phyloP scores from a whole-genome alignment of 2,113 vertebrate species.

The Pseudolaguvia tuberculata region DNA sequence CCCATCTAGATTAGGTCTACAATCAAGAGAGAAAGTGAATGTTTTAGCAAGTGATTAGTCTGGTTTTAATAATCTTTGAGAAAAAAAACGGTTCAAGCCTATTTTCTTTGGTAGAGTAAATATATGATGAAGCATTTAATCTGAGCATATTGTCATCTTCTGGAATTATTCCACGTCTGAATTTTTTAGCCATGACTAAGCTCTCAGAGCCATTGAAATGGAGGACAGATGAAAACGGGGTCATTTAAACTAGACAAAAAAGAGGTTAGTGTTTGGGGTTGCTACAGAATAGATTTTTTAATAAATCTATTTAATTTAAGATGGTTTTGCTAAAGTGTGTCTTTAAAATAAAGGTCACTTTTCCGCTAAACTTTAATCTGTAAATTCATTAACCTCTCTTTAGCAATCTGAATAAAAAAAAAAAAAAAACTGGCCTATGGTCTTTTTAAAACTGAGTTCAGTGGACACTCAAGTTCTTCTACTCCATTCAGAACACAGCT shows the following conservation, averaged over 20 bases:
- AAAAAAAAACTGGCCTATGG: not conserved
- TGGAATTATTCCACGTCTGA: not conserved
- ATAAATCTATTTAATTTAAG: too few relatives aligned
- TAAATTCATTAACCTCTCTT: not conserved
- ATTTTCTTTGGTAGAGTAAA: too few relatives aligned
- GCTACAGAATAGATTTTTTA: too few relatives aligned
- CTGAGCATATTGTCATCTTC: not conserved
- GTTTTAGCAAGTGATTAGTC: not conserved
- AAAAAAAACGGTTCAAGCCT: not conserved
- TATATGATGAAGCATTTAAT: not conserved
- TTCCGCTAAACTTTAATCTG: not conserved
- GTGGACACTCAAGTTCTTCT: too few relatives aligned
- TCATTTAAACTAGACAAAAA: too few relatives aligned
- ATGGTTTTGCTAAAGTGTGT: too few relatives aligned
- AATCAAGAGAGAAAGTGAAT: not conserved
- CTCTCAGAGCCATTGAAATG: too few relatives aligned
- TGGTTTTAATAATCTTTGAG: not conserved
- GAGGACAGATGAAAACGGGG: too few relatives aligned
- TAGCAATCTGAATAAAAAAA: not conserved
- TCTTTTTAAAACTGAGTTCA: not conserved
- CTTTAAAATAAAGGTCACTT: too few relatives aligned
- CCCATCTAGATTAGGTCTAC: not conserved
- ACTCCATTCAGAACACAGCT: too few relatives aligned
- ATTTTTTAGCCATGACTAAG: too few relatives aligned
- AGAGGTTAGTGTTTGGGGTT: too few relatives aligned